Conservation (phyloP, 2,797 vertebrate species). For the Notamacropus eugenii region DNA sequence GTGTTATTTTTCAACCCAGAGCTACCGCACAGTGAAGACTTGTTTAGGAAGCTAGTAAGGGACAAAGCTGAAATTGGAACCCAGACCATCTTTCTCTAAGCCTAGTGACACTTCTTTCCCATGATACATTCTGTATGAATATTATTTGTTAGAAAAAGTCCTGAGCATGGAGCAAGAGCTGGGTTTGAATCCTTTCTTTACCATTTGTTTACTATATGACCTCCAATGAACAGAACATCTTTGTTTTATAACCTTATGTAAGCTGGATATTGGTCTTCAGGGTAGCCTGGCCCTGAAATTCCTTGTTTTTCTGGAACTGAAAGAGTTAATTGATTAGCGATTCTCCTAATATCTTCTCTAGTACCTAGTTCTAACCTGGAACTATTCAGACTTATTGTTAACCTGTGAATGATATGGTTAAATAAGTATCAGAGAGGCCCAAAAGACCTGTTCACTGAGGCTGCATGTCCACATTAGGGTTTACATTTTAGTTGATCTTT, state of each 20-base stretch:
- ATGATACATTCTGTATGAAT: not conserved
- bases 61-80: not conserved
- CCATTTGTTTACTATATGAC: not conserved
- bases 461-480: not conserved
- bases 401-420: not conserved
- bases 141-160: not conserved
- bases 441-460: not conserved
- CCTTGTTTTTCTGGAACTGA: not conserved
- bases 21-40: conserved; percentile 41
- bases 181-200: not conserved
- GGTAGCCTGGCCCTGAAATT: not conserved
- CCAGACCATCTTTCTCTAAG: not conserved
- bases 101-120: not conserved
- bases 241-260: not conserved
- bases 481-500: not conserved
- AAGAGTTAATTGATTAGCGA: not conserved
- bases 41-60: not conserved
- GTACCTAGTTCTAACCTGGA: not conserved
- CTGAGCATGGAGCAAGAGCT: not conserved
- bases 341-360: not conserved
- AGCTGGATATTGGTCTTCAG: not conserved
- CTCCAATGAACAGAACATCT: not conserved
- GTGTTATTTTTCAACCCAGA: conserved; percentile 30
- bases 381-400: not conserved
- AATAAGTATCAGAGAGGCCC: conserved; percentile 1